Evolutionary conservation across 2,888 invertebrate genomes (phyloP).

Genomic region (Lingula anatina): DNA sequence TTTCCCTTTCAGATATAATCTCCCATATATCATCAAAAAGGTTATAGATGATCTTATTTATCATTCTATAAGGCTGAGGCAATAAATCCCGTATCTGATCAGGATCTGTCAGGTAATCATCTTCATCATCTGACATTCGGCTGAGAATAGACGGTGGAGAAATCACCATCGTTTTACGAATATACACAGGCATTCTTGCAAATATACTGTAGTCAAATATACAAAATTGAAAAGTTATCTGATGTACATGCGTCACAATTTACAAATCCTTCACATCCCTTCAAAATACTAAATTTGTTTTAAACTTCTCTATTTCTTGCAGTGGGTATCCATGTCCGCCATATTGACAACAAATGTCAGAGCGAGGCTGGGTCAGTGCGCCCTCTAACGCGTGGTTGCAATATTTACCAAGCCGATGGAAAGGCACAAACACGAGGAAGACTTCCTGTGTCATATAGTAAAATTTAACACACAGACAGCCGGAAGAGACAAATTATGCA

Average conservation of each 20-base stretch:
- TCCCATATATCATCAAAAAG: conserved; percentile 43
- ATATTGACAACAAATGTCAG: too few relatives aligned
- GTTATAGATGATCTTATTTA: conserved; percentile 36
- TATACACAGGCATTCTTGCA: conserved; percentile 38
- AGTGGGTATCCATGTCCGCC: too few relatives aligned
- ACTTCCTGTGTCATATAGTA: conserved; percentile 24
- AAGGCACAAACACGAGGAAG: too few relatives aligned
- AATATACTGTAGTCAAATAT: too few relatives aligned
- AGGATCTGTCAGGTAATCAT: conserved; percentile 42
- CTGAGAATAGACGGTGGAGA: conserved; percentile 39
- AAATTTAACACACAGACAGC: conserved; percentile 37
- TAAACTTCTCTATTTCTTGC: too few relatives aligned
- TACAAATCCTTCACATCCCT: too few relatives aligned
- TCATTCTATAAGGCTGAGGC: conserved; percentile 47
- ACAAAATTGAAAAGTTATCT: too few relatives aligned
- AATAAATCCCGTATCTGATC: conserved; percentile 36
- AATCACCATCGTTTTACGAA: conserved; percentile 33
- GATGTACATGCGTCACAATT: too few relatives aligned
- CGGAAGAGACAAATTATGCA: conserved; percentile 39
- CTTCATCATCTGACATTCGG: conserved; percentile 32
- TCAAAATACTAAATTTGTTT: too few relatives aligned
- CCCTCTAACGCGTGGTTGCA: too few relatives aligned
- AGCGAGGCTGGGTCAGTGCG: too few relatives aligned
- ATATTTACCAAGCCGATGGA: too few relatives aligned
- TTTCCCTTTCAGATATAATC: conserved; percentile 29